Evolutionary conservation across 2,113 vertebrate genomes (phyloP), one percentile per base, ranked within the genome.

Genomic region (Isichthys henryi): DNA sequence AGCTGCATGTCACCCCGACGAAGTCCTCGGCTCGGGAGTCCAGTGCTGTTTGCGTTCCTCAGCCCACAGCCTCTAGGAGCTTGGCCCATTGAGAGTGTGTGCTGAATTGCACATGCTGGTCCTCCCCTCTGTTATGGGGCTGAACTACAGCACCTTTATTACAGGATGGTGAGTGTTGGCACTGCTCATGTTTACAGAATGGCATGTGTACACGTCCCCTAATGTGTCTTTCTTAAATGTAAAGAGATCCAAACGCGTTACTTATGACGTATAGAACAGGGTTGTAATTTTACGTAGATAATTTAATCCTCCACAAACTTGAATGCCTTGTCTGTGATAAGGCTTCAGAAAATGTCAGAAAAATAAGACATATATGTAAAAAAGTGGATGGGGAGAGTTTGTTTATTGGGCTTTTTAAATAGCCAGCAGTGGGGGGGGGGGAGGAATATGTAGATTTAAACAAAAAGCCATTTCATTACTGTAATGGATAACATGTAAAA

Each of bases 51-150:
- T 9, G 13, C 21, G 6, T 21, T 39, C 88, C 87, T 95, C 92
- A 91, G 82, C 90, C 91, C 91, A 93, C 95, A 92, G 96, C 94
- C 94, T 84, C 87, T 3, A 2, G 10, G 70, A 89, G 31, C 23
- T 45, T 11, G 85, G 50, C 85, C 50, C 27, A 31, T 27, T 70
- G 35, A 9, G 13, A 19, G 31, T 43, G 31, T 80, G 45, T 0
- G 83, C 45, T 13, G 83, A 49, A 15, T 13, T 1, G 46, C 50
- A n/a, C 23, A 27, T 27, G 45, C n/a, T 3, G 21, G 8, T 6
- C 82, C 45, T 2, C 39, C 82, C 35, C 74, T 43, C 5, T 2
- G 31, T 15, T 77, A 11, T 17, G 70, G 23, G 31, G 70, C 70
- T 80, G 13, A 80, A 13, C 62, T 11, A 4, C n/a, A 3, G 62